A percentile compares a stretch with the other conserved stretches of the same genome.
Conservation (phyloP, 2,888 invertebrate species). For the Noctua janthina region DNA sequence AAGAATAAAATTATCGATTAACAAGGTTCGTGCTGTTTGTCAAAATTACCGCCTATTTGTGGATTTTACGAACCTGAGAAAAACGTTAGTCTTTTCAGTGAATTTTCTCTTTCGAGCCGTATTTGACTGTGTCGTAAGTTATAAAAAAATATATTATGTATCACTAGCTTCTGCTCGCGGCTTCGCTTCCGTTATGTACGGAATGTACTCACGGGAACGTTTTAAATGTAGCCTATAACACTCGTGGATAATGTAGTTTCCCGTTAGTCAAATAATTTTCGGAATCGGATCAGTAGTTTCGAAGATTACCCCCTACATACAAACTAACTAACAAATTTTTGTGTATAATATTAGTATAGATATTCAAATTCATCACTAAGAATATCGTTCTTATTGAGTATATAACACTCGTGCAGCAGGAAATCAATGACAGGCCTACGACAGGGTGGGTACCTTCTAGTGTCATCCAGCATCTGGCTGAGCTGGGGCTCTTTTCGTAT, state of each 20-base stretch:
- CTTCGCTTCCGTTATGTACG: too few species aligned
- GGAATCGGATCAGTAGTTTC: too few species aligned
- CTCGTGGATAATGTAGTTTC: too few species aligned
- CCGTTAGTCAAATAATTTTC: too few species aligned
- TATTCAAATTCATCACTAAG: not conserved
- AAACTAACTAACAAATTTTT: too few species aligned
- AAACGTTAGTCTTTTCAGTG: not conserved
- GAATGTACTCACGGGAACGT: too few species aligned
- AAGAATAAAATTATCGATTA: not conserved
- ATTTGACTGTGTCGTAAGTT: not conserved
- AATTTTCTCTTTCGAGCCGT: not conserved
- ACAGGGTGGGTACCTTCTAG: not conserved
- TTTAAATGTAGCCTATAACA: too few species aligned
- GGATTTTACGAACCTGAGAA: not conserved
- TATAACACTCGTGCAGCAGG: not conserved
- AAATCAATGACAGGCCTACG: not conserved
- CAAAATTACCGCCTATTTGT: not conserved
- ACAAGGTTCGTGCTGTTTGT: not conserved
- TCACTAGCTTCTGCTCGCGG: too few species aligned
- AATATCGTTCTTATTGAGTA: not conserved
- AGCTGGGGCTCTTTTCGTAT: not conserved
- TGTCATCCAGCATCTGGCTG: not conserved
- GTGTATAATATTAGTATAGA: too few species aligned
- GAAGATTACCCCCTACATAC: too few species aligned
- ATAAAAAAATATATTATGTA: not conserved